Conservation (phyloP, 2,113 vertebrate genomes). For the Hemiscyllium ocellatum region DNA sequence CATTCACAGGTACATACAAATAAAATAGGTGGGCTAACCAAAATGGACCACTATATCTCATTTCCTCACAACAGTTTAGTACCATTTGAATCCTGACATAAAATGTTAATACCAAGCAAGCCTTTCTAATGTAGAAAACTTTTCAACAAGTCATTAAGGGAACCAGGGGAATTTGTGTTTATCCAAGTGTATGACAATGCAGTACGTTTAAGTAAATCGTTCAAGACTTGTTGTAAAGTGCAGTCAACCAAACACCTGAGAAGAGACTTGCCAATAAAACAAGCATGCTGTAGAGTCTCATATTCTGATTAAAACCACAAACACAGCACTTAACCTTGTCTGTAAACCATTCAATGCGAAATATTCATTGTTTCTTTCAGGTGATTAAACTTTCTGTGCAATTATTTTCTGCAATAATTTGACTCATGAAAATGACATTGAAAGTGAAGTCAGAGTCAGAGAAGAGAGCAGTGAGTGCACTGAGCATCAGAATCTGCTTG, state of each 20-base stretch:
- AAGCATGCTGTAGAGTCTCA: not conserved
- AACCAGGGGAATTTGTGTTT: not conserved
- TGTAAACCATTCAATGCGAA: not conserved
- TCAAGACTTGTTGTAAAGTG: not conserved
- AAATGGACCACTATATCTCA: not conserved
- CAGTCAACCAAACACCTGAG: not conserved
- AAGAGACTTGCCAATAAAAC: not conserved
- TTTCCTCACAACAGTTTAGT: not conserved
- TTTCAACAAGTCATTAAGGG: not conserved
- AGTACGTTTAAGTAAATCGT: not conserved
- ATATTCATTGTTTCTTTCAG: not conserved
- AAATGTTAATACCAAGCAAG: not conserved
- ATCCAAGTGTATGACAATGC: not conserved
- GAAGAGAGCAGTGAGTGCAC: not conserved
- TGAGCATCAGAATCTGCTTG: not conserved
- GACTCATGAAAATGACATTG: not conserved
- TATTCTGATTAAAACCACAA: not conserved
- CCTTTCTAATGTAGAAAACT: not conserved
- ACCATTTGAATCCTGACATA: not conserved
- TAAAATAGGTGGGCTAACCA: not conserved
- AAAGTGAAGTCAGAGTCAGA: not conserved
- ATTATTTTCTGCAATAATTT: not conserved
- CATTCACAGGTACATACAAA: not conserved
- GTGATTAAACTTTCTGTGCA: not conserved
- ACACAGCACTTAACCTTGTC: not conserved